Evolutionary conservation across 2,113 vertebrate species (phyloP).

Genomic region (Penelope pileata): DNA sequence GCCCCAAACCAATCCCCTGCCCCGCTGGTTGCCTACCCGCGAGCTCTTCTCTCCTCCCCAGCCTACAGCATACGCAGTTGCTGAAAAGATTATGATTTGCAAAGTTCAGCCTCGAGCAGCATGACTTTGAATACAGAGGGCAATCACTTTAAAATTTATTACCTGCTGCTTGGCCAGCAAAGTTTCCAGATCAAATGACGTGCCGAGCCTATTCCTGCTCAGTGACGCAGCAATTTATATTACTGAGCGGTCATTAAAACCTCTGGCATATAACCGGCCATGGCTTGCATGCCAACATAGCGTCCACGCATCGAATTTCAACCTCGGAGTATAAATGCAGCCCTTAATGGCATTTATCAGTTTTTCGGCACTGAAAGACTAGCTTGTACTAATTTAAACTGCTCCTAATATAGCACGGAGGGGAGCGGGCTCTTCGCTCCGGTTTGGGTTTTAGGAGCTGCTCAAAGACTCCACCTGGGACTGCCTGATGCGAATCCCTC

Average conservation of each 20-base stretch:
- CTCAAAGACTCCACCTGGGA: neutral
- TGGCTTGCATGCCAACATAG: conserved; percentile 54
- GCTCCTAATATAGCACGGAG: neutral
- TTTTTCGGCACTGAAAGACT: conserved; percentile 51
- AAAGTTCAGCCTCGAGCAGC: conserved; percentile 37
- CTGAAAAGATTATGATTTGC: conserved; percentile 16
- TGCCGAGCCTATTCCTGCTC: conserved; percentile 58
- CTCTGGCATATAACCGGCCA: conserved; percentile 4
- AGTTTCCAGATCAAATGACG: conserved; percentile 59
- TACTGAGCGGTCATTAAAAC: conserved; percentile 18
- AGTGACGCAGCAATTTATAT: conserved; percentile 72
- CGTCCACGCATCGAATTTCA: conserved; percentile 44
- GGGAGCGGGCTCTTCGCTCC: neutral
- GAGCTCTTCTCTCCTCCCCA: neutral
- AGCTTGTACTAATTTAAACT: conserved; percentile 2
- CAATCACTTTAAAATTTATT: conserved; percentile 74
- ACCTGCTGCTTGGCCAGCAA: conserved; percentile 57
- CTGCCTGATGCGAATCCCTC: neutral
- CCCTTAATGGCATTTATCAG: conserved; percentile 49
- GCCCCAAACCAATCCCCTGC: neutral
- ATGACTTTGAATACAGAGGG: conserved; percentile 36
- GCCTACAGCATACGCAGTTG: neutral
- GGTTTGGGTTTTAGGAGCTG: neutral
- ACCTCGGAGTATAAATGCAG: conserved; percentile 4
- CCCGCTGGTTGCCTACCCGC: neutral